Conservation (phyloP, 2,797 vertebrate genomes). For the Lemur catta region DNA sequence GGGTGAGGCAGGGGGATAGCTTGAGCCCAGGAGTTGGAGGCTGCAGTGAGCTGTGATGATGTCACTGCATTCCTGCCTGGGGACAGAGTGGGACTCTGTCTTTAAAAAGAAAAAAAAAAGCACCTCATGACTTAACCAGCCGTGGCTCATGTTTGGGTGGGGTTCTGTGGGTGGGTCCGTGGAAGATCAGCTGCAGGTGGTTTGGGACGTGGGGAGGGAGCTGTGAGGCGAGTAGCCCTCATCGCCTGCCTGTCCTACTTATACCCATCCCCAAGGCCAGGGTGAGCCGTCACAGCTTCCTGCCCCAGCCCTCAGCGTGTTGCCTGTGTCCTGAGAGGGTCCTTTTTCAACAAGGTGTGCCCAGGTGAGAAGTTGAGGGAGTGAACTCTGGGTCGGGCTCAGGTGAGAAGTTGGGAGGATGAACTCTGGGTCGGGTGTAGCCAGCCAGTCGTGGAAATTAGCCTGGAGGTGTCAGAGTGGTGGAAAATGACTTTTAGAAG, state of each 20-base stretch:
- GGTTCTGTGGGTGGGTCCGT: neutral
- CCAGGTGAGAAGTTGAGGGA: neutral
- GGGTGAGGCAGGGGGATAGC: neutral
- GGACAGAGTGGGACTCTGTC: neutral
- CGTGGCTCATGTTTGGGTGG: rapidly evolving
- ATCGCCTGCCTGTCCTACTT: neutral
- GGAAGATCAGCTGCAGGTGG: neutral
- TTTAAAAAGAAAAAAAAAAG: rapidly evolving
- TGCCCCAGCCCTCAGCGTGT: constrained; percentile 29
- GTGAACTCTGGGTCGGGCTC: too few relatives aligned
- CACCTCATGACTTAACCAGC: rapidly evolving
- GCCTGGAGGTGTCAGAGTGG: rapidly evolving
- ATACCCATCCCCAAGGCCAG: constrained; percentile 43
- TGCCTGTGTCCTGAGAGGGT: neutral
- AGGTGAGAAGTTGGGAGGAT: neutral
- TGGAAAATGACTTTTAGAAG: neutral
- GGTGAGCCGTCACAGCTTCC: neutral
- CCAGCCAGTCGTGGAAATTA: rapidly evolving
- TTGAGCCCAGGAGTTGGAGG: neutral
- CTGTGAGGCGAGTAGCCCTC: neutral
- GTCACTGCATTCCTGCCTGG: neutral
- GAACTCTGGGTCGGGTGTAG: rapidly evolving
- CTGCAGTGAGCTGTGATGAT: neutral
- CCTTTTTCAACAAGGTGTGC: neutral
- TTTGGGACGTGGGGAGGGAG: rapidly evolving